These are phyloP conservation scores for Aplochiton taeniatus DNA, from an alignment of 2,797 vertebrate genomes.

Conservation along the genomic window DNA sequence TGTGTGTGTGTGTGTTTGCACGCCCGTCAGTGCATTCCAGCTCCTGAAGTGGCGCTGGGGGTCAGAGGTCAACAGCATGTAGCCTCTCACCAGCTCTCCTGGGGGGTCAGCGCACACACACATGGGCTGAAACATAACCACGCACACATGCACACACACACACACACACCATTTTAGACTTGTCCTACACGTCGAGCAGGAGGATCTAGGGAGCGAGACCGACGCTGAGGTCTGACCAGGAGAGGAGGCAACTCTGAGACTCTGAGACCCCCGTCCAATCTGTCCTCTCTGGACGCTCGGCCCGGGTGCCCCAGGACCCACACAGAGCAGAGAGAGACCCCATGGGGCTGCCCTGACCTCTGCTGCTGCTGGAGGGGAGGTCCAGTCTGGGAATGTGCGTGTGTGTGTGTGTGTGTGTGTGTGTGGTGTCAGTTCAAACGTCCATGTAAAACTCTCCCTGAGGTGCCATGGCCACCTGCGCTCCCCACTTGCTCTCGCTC, in stretches of 20 bases:
- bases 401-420: neutral
- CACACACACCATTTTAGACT: slow-evolving; percentile 20
- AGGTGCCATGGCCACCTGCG: slow-evolving; percentile 73
- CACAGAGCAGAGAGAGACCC: too few relatives aligned
- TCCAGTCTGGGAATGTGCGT: neutral
- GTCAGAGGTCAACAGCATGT: slow-evolving; percentile 50
- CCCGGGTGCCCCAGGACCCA: too few relatives aligned
- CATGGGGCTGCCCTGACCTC: too few relatives aligned
- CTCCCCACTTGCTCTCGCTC: slow-evolving; percentile 23
- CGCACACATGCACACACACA: slow-evolving; percentile 5
- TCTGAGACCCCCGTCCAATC: too few relatives aligned
- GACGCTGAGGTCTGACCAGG: too few relatives aligned
- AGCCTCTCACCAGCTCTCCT: slow-evolving; percentile 49
- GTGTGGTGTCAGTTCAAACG: neutral
- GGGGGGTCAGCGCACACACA: slow-evolving; percentile 17
- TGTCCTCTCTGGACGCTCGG: too few relatives aligned
- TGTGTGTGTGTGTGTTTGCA: slow-evolving; percentile 22
- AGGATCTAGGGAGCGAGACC: too few relatives aligned
- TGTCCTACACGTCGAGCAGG: too few relatives aligned
- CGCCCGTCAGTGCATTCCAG: slow-evolving; percentile 40
- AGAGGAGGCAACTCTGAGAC: too few relatives aligned
- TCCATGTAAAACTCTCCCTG: slow-evolving; percentile 25
- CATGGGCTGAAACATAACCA: neutral
- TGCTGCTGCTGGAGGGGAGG: too few relatives aligned
- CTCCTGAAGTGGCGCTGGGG: slow-evolving; percentile 39